These are phyloP conservation scores for Drosophila parvula DNA, from an alignment of 1,140 invertebrate genomes.

Conservation along the genomic window DNA sequence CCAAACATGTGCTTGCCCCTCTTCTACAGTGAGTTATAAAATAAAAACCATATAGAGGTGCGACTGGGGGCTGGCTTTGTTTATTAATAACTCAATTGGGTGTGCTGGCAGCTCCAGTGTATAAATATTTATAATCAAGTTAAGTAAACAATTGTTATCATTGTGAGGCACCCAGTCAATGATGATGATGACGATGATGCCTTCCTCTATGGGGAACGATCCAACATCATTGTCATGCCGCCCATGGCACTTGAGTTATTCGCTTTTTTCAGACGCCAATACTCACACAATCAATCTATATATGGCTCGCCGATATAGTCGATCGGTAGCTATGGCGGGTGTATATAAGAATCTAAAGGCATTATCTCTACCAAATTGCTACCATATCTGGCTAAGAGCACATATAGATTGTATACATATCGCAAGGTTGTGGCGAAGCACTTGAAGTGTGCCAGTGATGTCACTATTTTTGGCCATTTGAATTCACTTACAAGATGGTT, in stretches of 20 bases:
- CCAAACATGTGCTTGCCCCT: conserved; percentile 21
- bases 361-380: conserved; percentile 34
- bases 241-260: conserved; percentile 47
- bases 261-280: conserved; percentile 14
- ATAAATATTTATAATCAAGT: conserved; percentile 66
- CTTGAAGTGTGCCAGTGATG: conserved; percentile 42
- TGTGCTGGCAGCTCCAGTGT: conserved; percentile 24
- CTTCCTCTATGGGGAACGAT: neutral
- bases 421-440: conserved; percentile 7
- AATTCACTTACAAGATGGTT: conserved; percentile 40
- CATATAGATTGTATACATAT: conserved; percentile 35
- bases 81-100: conserved; percentile 27
- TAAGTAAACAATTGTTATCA: conserved; percentile 71
- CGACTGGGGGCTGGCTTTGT: conserved; percentile 16
- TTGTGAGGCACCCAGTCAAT: conserved; percentile 45
- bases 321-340: conserved; percentile 9
- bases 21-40: neutral
- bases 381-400: conserved; percentile 34
- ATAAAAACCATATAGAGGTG: conserved; percentile 1
- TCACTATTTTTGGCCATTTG: conserved; percentile 29
- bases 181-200: conserved; percentile 17
- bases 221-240: conserved; percentile 57
- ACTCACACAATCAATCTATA: conserved; percentile 35
- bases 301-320: conserved; percentile 23
- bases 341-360: conserved; percentile 11